These are phyloP conservation scores for Callipepla squamata DNA, from an alignment of 2,113 vertebrate species.

Conservation along the genomic window DNA sequence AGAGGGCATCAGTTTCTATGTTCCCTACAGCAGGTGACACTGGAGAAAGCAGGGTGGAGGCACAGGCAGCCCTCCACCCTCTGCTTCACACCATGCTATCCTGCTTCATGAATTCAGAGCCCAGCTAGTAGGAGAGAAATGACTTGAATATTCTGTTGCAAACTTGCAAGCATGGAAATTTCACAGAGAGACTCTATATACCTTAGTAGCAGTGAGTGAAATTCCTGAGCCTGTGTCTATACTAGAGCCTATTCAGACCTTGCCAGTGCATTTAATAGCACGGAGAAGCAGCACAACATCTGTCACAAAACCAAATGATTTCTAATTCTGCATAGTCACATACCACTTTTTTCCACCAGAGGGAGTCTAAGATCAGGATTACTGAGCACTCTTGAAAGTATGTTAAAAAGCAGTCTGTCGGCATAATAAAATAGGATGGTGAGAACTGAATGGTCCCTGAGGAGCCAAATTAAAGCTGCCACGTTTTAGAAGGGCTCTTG, in stretches of 20 bases:
- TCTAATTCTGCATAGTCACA: rapidly evolving
- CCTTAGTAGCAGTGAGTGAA: rapidly evolving
- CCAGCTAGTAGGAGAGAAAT: rapidly evolving
- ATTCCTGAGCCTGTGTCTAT: rapidly evolving
- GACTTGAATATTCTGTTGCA: background rate
- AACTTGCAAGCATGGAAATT: rapidly evolving
- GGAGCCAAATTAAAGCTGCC: background rate
- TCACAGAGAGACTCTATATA: rapidly evolving
- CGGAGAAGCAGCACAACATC: rapidly evolving
- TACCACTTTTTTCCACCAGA: background rate
- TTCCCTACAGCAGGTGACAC: background rate
- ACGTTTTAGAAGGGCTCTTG: background rate
- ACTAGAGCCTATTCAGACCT: background rate
- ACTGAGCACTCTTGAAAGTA: background rate
- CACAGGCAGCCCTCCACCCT: background rate
- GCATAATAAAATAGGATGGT: background rate
- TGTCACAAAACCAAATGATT: rapidly evolving
- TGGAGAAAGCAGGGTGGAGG: background rate
- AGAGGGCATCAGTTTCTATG: background rate
- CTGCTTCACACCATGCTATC: background rate
- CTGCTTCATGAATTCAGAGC: rapidly evolving
- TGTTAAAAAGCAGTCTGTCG: rapidly evolving
- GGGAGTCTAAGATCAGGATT: conserved; percentile 21
- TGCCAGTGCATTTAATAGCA: rapidly evolving
- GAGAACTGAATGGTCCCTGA: background rate